Conservation (phyloP, 2,113 vertebrate genomes). For the Python bivittatus region DNA sequence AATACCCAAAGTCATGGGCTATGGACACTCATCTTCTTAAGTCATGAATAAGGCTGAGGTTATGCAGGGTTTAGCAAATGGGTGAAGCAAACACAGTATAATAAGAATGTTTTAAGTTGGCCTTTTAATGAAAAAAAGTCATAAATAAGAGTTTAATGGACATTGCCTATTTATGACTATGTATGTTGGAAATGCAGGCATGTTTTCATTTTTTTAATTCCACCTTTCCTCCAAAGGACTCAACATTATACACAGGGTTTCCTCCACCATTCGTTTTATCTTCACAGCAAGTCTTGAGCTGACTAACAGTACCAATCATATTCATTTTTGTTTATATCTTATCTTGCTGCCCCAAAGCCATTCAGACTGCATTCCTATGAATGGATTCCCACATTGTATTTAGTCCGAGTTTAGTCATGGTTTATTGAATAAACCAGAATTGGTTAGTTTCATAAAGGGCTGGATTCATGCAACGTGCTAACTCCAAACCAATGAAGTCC, state of each 20-base stretch:
- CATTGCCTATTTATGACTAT: not conserved
- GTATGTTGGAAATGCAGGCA: not conserved
- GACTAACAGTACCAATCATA: not conserved
- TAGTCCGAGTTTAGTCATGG: not conserved
- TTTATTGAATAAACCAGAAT: not conserved
- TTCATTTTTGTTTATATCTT: not conserved
- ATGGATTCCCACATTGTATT: not conserved
- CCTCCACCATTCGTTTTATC: not conserved
- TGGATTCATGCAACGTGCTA: not conserved
- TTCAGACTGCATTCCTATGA: not conserved
- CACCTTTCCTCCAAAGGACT: not conserved
- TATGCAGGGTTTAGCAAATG: not conserved
- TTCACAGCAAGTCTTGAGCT: not conserved
- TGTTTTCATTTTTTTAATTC: not conserved
- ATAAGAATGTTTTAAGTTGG: not conserved
- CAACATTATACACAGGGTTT: not conserved
- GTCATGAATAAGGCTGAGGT: not conserved
- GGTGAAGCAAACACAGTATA: not conserved
- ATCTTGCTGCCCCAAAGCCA: not conserved
- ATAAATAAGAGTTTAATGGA: not conserved
- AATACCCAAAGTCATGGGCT: not conserved
- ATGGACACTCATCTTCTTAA: not conserved
- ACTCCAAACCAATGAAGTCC: not conserved
- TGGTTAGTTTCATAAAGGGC: not conserved
- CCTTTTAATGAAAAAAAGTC: not conserved